Evolutionary conservation across 2,888 invertebrate species (phyloP).

Genomic region (Zele albiditarsus): DNA sequence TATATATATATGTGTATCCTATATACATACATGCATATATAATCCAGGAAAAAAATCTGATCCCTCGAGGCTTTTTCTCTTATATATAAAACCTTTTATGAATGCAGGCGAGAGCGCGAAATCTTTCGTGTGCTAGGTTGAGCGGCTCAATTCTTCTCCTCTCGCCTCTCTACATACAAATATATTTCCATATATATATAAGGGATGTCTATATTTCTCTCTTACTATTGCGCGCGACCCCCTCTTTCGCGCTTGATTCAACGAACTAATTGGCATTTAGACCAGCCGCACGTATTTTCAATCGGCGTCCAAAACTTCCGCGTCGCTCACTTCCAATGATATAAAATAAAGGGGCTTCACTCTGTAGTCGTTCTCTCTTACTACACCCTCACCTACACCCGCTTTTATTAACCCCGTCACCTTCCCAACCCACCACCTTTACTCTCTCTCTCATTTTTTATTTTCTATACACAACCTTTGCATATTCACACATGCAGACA

Average conservation of each 20-base stretch:
- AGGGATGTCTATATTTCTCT: background rate
- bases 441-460: background rate
- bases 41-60: background rate
- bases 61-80: constrained; percentile 31
- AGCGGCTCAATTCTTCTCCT: constrained; percentile 53
- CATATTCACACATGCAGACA: background rate
- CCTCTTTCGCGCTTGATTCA: constrained; percentile 57
- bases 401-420: constrained; percentile 9
- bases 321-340: constrained; percentile 60
- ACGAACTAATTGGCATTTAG: constrained; percentile 63
- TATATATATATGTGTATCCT: background rate
- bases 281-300: constrained; percentile 47
- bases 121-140: constrained; percentile 53
- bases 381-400: background rate
- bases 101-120: constrained; percentile 48
- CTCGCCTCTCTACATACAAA: constrained; percentile 45
- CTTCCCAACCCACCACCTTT: background rate
- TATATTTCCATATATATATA: constrained; percentile 11
- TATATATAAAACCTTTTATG: constrained; percentile 34
- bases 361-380: constrained; percentile 24
- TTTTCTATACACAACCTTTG: background rate
- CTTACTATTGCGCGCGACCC: constrained; percentile 17
- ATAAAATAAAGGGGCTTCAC: constrained; percentile 55
- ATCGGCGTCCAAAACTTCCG: constrained; percentile 58
- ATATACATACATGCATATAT: background rate